Evolutionary conservation across 2,797 vertebrate genomes (phyloP).

Genomic region (Lerista edwardsae): DNA sequence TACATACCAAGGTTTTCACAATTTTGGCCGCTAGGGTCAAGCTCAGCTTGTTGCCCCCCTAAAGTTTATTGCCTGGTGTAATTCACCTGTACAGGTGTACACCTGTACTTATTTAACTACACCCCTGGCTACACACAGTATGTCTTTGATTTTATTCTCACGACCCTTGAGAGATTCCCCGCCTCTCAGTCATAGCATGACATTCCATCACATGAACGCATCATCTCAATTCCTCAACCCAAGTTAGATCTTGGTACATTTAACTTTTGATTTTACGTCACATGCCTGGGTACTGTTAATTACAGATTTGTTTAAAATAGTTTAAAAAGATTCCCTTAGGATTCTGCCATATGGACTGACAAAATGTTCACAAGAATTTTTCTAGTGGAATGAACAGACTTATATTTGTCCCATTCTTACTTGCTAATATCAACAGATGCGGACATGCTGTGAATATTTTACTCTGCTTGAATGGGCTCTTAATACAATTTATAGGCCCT

Average conservation of each 20-base stretch:
- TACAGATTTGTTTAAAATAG: no score
- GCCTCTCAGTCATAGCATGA: not conserved
- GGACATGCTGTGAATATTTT: not conserved
- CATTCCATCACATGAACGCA: not conserved
- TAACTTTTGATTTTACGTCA: not conserved
- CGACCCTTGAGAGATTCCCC: not conserved
- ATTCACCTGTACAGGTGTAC: no score
- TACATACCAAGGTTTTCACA: no score
- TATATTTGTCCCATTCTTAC: not conserved
- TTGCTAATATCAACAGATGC: not conserved
- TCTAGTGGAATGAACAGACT: not conserved
- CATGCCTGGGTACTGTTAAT: no score
- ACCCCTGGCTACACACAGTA: no score
- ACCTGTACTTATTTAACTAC: no score
- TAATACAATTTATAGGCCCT: not conserved
- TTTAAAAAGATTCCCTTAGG: not conserved
- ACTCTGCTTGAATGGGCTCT: not conserved
- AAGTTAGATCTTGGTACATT: not conserved
- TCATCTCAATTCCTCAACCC: not conserved
- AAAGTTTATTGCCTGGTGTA: no score
- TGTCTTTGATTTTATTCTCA: not conserved
- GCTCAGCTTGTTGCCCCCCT: no score
- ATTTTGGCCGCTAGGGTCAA: no score
- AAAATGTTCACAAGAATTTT: not conserved
- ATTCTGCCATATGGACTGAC: not conserved